Conservation (phyloP, 2,888 invertebrate genomes). For the Dicranocentrus wangi region DNA sequence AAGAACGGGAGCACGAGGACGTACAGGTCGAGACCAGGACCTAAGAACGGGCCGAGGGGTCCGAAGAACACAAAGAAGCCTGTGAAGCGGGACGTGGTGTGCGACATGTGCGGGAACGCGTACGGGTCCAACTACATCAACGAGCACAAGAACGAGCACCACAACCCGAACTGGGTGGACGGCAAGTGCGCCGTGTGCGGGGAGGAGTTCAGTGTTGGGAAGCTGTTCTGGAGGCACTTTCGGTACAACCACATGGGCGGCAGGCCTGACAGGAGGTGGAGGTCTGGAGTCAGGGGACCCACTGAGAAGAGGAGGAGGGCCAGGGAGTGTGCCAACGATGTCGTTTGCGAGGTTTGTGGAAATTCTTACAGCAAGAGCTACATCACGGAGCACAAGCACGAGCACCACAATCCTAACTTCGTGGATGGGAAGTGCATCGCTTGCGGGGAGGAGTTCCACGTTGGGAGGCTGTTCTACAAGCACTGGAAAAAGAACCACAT, state of each 20-base stretch:
- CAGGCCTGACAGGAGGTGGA: not conserved
- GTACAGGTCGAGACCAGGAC: conserved; percentile 2
- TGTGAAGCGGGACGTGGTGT: not conserved
- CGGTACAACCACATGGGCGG: not conserved
- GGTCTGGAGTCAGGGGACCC: not conserved
- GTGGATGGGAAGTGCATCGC: not conserved
- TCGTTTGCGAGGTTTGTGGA: conserved; percentile 16
- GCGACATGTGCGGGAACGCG: conserved; percentile 29
- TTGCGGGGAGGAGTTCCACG: not conserved
- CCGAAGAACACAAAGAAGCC: not conserved
- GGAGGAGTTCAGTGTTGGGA: not conserved
- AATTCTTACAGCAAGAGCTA: not conserved
- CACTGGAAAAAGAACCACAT: not conserved
- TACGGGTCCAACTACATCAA: not conserved
- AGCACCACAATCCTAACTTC: conserved; percentile 14
- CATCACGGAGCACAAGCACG: not conserved
- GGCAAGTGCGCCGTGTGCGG: conserved; percentile 31
- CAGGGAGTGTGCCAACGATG: not conserved
- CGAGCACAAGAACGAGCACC: conserved; percentile 27
- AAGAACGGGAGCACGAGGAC: not conserved
- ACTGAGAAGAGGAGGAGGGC: not conserved
- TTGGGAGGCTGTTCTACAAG: not conserved
- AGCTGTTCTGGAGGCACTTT: conserved; percentile 15
- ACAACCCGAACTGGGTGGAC: conserved; percentile 39
- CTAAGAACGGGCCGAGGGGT: conserved; percentile 12